Evolutionary conservation across 2,888 invertebrate genomes (phyloP).

Genomic region (Malthinus flaveolus): DNA sequence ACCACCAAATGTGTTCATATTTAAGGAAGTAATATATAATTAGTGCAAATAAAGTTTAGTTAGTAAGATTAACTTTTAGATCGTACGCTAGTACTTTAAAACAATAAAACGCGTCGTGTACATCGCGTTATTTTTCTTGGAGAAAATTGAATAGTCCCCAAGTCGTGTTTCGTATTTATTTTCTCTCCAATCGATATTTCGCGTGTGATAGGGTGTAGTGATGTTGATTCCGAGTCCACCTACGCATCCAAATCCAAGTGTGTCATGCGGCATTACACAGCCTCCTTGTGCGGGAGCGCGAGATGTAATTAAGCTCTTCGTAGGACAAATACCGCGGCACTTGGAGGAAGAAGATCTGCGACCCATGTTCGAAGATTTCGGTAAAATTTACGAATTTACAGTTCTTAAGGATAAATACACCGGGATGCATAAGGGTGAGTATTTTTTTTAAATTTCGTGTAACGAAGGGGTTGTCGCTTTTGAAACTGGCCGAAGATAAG

Average conservation of each 20-base stretch:
- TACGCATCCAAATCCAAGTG: conserved; percentile 38
- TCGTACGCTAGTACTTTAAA: conserved; percentile 26
- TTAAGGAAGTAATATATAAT: too few relatives aligned
- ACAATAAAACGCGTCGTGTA: conserved; percentile 27
- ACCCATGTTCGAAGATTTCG: conserved; percentile 91
- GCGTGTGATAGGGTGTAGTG: conserved; percentile 33
- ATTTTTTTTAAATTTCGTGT: not conserved
- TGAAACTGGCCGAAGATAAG: conserved; percentile 16
- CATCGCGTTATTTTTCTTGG: too few relatives aligned
- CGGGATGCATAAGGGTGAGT: conserved; percentile 90
- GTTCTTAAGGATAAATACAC: conserved; percentile 94
- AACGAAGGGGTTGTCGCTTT: conserved; percentile 9
- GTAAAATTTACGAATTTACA: conserved; percentile 92
- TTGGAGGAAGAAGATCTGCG: conserved; percentile 84
- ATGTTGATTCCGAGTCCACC: conserved; percentile 54
- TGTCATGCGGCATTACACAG: conserved; percentile 13
- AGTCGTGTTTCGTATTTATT: conserved; percentile 22
- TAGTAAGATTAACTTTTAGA: conserved; percentile 21
- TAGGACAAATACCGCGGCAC: conserved; percentile 91
- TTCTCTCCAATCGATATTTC: conserved; percentile 25
- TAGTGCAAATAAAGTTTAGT: conserved; percentile 14
- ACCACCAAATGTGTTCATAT: conserved; percentile 24
- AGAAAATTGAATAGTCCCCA: not conserved
- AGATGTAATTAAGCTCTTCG: conserved; percentile 80
- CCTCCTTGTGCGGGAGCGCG: conserved; percentile 39